Percentiles rank a stretch among this genome's conserved stretches.
Evolutionary conservation across 2,113 vertebrate genomes (phyloP).

Genomic region (Chionomys nivalis): DNA sequence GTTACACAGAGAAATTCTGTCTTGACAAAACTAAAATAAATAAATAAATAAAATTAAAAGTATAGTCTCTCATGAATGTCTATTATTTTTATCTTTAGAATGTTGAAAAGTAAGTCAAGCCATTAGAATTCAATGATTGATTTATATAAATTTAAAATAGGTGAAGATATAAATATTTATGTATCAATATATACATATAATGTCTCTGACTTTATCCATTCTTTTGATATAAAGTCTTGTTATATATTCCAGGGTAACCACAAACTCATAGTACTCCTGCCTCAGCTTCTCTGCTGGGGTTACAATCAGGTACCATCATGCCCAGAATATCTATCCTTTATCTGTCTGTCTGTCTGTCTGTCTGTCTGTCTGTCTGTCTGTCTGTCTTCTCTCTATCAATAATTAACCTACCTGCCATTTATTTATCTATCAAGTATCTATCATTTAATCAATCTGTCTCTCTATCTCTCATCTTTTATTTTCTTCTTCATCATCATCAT

Average conservation of each 20-base stretch:
- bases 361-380: background rate
- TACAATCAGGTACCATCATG: background rate
- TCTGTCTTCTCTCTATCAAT: too few species aligned
- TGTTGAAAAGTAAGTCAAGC: background rate
- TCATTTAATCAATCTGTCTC: background rate
- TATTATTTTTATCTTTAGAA: background rate
- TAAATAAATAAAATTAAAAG: background rate
- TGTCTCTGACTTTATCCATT: background rate
- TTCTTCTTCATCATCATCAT: background rate
- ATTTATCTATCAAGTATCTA: background rate
- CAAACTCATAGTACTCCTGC: background rate
- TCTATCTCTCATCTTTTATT: background rate
- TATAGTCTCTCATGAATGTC: background rate
- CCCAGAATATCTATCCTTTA: background rate
- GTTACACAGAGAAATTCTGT: background rate
- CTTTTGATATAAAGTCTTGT: background rate
- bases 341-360: background rate
- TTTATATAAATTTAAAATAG: background rate
- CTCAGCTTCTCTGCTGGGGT: background rate
- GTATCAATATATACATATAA: background rate
- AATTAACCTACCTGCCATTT: background rate
- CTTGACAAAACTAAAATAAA: background rate
- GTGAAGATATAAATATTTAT: background rate
- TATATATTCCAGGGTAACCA: background rate
- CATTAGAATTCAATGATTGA: background rate